Percentiles rank a stretch among this genome's conserved stretches.
These are phyloP conservation scores for Alviniconcha marisindica DNA, from an alignment of 1,140 invertebrate genomes.

Conservation along the genomic window DNA sequence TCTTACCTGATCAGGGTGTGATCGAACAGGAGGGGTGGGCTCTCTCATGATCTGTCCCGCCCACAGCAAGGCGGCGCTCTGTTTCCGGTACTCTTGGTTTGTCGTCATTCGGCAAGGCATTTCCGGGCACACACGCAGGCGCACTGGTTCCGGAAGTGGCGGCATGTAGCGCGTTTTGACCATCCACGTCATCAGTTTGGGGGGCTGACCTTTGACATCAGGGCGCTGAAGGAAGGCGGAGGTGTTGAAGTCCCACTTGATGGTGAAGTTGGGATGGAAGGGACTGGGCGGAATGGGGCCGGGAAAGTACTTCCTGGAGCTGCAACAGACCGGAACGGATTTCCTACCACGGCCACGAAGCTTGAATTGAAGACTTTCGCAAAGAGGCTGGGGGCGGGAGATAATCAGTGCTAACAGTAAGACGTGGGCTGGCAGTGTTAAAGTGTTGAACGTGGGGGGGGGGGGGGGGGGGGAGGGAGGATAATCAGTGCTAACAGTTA, in stretches of 20 bases:
- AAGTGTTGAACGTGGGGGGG: too few relatives aligned
- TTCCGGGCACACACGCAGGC: slow-evolving; percentile 38
- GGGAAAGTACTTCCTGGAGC: slow-evolving; percentile 13
- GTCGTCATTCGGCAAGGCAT: slow-evolving; percentile 36
- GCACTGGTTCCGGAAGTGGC: slow-evolving; percentile 37
- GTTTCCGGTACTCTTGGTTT: not conserved
- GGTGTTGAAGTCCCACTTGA: slow-evolving; percentile 33
- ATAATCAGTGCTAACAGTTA: too few relatives aligned
- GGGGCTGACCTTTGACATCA: slow-evolving; percentile 31
- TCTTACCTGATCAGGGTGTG: slow-evolving; percentile 30
- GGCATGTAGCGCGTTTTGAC: slow-evolving; percentile 35
- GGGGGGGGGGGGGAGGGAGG: too few relatives aligned
- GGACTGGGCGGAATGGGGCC: not conserved
- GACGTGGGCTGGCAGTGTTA: too few relatives aligned
- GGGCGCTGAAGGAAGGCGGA: slow-evolving; percentile 17
- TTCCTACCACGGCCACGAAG: too few relatives aligned
- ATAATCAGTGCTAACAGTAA: too few relatives aligned
- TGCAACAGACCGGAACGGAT: too few relatives aligned
- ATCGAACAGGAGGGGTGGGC: not conserved
- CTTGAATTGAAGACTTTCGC: too few relatives aligned
- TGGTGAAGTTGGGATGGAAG: slow-evolving; percentile 26
- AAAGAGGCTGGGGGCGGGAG: too few relatives aligned
- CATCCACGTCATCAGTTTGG: slow-evolving; percentile 34
- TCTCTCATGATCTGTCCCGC: slow-evolving; percentile 37
- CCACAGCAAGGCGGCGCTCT: slow-evolving; percentile 33